Evolutionary conservation across 2,888 invertebrate species (phyloP).

Genomic region (Ophion slaviceki): DNA sequence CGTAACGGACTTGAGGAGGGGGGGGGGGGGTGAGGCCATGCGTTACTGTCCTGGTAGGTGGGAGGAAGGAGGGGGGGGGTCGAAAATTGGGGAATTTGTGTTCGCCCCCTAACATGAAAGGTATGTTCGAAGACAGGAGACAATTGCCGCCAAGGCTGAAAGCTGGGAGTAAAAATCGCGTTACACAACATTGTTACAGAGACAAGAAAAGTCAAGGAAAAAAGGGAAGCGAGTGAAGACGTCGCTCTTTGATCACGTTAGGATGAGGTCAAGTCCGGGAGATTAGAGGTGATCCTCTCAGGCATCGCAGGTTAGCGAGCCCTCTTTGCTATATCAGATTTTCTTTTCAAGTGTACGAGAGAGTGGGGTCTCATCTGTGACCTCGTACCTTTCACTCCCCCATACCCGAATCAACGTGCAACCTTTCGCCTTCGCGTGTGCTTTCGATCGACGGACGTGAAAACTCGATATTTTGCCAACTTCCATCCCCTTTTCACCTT

Average conservation of each 20-base stretch:
- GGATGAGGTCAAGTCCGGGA: slow-evolving; percentile 73
- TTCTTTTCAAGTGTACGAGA: not conserved
- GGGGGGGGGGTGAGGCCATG: too few species aligned
- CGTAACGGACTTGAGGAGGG: too few species aligned
- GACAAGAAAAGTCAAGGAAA: slow-evolving; percentile 25
- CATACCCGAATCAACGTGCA: not conserved
- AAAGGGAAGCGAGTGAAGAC: slow-evolving; percentile 58
- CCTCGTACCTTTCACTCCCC: not conserved
- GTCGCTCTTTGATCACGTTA: slow-evolving; percentile 76
- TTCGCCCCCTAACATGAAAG: not conserved
- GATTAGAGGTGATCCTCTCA: slow-evolving; percentile 73
- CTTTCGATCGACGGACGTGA: slow-evolving; percentile 47
- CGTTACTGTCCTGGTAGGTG: too few species aligned
- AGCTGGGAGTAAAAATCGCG: slow-evolving; percentile 71
- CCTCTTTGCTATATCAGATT: slow-evolving; percentile 32
- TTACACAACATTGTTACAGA: slow-evolving; percentile 66
- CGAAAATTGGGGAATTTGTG: too few species aligned
- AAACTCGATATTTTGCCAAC: slow-evolving; percentile 58
- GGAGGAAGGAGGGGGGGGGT: too few species aligned
- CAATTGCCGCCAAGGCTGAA: slow-evolving; percentile 23
- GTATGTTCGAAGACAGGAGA: not conserved
- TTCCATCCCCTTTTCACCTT: slow-evolving; percentile 48
- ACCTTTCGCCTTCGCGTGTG: not conserved
- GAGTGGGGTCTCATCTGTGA: slow-evolving; percentile 27
- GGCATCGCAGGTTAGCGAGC: slow-evolving; percentile 48